Base-by-base conservation (phyloP, 2,797 vertebrate genomes). In the Taeniopygia guttata region DNA sequence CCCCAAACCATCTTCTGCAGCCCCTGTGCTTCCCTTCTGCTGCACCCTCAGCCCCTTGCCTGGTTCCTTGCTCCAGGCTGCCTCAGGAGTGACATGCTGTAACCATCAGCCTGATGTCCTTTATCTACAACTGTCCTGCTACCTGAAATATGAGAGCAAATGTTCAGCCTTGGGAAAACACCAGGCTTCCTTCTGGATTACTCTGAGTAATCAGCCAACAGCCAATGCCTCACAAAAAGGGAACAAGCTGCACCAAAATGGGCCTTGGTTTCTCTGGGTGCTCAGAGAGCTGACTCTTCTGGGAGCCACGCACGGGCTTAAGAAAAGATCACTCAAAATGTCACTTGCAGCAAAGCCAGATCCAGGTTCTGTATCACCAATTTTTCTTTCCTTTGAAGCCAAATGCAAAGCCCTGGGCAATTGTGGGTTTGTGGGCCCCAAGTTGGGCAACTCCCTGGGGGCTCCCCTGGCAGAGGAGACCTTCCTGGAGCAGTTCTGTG, bases 241-340 rank as follows among this genome's bases (percentile, higher is more conserved):
- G 59, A 79, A n/a, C 4, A 38, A 21, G 18, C 1, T 64, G 63
- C 34, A 70, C 9, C 14, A 76, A 36, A 63, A 40, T 3, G 16
- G 17, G 27, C 49, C 14, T 56, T 29, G 43, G 36, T 59, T 91
- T 76, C 73, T 56, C 36, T n/a, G 45, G 27, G 43, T 2, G 0
- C 19, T 7, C 1, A 2, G 40, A 66, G 51, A 60, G 5, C 16
- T 70, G 38, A 36, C 3, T 74, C 36, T 64, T 74, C 54, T 62
- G 72, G 0, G 0, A 82, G 43, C 21, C 68, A 51, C 1, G 13
- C 36, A 30, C 0, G 2, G 18, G 23, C 64, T 78, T 32, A 54
- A 42, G 60, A 77, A 77, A 70, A 13, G 4, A 58, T 77, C 63
- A 36, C 16, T 73, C 38, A 63, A 94, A 87, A 76, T 12, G 5